phyloP scores from a whole-genome alignment of 2,888 invertebrate species.

The Agrypnus murinus region DNA sequence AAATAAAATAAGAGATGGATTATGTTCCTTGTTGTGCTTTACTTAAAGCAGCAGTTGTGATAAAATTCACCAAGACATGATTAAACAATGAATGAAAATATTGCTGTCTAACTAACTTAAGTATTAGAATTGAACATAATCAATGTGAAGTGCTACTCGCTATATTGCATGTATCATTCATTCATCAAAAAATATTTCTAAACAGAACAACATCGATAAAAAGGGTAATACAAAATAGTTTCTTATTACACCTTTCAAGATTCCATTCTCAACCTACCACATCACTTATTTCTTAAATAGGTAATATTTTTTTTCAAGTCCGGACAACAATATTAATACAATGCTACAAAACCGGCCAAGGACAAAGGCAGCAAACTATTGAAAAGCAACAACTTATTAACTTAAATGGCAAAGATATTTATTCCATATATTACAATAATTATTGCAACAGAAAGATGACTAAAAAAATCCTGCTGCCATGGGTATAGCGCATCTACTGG shows the following conservation, averaged over 20 bases:
- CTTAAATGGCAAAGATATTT: not conserved
- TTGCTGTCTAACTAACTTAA: not conserved
- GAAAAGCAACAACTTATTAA: not conserved
- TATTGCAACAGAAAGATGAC: constrained; percentile 29
- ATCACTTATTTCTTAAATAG: too few relatives aligned
- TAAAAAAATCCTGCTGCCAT: constrained; percentile 26
- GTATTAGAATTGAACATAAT: constrained; percentile 5
- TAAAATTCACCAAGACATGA: not conserved
- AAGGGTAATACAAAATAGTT: too few relatives aligned
- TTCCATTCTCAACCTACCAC: too few relatives aligned
- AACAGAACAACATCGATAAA: too few relatives aligned
- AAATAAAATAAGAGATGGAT: constrained; percentile 41
- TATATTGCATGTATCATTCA: not conserved
- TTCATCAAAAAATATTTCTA: too few relatives aligned
- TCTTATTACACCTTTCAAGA: too few relatives aligned
- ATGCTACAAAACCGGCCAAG: not conserved
- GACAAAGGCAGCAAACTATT: not conserved
- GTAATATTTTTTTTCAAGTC: too few relatives aligned
- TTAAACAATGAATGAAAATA: not conserved
- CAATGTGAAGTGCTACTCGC: constrained; percentile 14
- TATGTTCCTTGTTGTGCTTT: not conserved
- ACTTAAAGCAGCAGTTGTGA: constrained; percentile 13
- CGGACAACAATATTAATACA: too few relatives aligned
- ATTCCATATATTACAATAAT: constrained; percentile 30
- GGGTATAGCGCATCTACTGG: constrained; percentile 28